Base-by-base conservation (phyloP, 92 coral and sea anemone genomes). In the Chrysogorgia sp. region DNA sequence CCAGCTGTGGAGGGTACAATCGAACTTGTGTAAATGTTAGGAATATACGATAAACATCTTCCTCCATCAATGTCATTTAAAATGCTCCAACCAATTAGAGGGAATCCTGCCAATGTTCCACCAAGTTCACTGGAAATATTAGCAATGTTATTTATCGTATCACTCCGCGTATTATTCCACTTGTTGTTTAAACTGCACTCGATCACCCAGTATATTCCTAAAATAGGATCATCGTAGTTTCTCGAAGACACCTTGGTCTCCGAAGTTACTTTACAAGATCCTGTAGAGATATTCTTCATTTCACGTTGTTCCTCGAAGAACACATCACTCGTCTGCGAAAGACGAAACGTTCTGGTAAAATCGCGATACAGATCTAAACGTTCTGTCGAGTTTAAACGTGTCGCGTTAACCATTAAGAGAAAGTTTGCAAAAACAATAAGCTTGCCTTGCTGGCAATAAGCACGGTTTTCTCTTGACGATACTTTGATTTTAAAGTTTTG, bases 401-500 rank as follows among this genome's bases (percentile, higher is more conserved):
- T 67, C 15, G 17, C 74, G 74, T 67, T 67, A 0, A 67, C 74
- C 17, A 20, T 31, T 9, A 67, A 20, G 1, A 10, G 24, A 1
- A 67, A 31, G 26, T 67, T 17, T 2, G 14, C 49, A 8, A 25
- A 29, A 9, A 37, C 29, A 24, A 43, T 22, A n/a, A 20, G 45
- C 1, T 6, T 17, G 56, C 35, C 35, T 40, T 67, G 6, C 15
- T 19, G 10, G 40, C 74, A 67, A 24, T 32, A 64, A 43, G 74
- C 35, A 33, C 34, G 58, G 57, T 40, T 40, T 20, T 17, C 21
- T 10, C 32, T 67, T 3, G 57, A 23, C 12, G 21, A 15, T 20
- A 67, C 74, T 1, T 40, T 43, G 3, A 67, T 43, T 22, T 67
- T 55, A 67, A 67, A 40, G 19, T 28, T 67, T 24, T 67, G 74